Conservation (phyloP, 2,888 invertebrate species). For the Prenolepis imparis region DNA sequence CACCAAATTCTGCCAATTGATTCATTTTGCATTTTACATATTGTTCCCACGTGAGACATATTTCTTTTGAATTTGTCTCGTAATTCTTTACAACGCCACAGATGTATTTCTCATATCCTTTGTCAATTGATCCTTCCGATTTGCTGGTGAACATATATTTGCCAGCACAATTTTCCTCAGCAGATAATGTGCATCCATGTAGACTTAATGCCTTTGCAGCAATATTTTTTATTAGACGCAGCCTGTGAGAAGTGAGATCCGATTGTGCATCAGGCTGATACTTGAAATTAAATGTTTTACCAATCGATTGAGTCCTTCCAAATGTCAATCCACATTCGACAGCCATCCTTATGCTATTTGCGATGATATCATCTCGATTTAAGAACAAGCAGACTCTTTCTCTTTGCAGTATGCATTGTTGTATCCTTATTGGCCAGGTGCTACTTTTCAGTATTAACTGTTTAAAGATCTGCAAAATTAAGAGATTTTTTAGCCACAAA, state of each 20-base stretch:
- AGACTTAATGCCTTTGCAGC: constrained; percentile 82
- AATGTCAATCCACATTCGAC: constrained; percentile 77
- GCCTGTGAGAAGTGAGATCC: constrained; percentile 83
- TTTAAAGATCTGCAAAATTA: constrained; percentile 75
- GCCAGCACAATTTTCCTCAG: constrained; percentile 77
- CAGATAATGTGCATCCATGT: constrained; percentile 78
- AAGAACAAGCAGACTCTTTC: constrained; percentile 88
- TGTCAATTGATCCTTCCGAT: constrained; percentile 83
- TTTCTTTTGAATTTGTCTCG: constrained; percentile 87
- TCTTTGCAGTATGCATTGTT: constrained; percentile 85
- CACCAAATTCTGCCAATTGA: constrained; percentile 84
- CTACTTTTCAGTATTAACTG: constrained; percentile 86
- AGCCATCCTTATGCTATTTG: constrained; percentile 78
- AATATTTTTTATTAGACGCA: constrained; percentile 83
- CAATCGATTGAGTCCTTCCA: constrained; percentile 73
- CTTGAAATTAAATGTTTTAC: constrained; percentile 70
- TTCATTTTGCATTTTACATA: constrained; percentile 83
- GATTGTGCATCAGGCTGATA: constrained; percentile 78
- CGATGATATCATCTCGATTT: constrained; percentile 84
- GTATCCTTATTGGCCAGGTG: constrained; percentile 87
- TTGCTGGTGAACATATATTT: constrained; percentile 86
- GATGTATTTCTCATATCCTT: constrained; percentile 81
- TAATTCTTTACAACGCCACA: constrained; percentile 90
- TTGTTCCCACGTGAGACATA: constrained; percentile 86
- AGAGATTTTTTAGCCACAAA: background rate